These are phyloP conservation scores for Drosophila sucinea DNA, from an alignment of 1,140 invertebrate species.

Conservation along the genomic window DNA sequence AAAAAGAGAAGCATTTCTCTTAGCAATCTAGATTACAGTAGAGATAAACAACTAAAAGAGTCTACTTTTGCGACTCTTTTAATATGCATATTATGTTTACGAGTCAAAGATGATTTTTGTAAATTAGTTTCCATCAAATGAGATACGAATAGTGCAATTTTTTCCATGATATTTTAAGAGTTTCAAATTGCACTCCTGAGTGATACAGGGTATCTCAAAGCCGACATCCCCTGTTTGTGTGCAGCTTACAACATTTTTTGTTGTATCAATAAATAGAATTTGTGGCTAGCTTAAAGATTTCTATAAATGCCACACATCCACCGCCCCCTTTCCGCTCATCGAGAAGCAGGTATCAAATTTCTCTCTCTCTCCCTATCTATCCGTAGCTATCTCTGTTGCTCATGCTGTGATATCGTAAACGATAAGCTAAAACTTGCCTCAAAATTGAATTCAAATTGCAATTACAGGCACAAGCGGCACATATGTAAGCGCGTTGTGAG, in stretches of 20 bases:
- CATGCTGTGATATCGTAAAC: conserved; percentile 36
- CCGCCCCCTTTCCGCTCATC: not conserved
- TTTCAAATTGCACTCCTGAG: not conserved
- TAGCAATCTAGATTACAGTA: no score
- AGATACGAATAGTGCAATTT: no score
- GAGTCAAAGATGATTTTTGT: no score
- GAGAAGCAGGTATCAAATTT: conserved; percentile 30
- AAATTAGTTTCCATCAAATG: no score
- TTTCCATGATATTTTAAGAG: not conserved
- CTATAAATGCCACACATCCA: not conserved
- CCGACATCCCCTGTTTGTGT: no score
- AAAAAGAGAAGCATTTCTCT: no score
- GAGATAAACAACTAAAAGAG: no score
- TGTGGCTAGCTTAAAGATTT: conserved; percentile 14
- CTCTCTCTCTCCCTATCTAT: not conserved
- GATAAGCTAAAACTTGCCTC: conserved; percentile 35
- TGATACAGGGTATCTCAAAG: not conserved
- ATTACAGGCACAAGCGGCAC: conserved; percentile 43
- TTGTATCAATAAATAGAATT: conserved; percentile 7
- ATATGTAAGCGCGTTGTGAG: conserved; percentile 36
- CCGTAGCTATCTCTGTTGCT: not conserved
- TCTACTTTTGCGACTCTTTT: no score
- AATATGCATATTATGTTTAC: no score
- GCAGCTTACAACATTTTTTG: not conserved
- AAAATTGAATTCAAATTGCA: conserved; percentile 58